Conservation (phyloP, 2,113 vertebrate species). For the Syngnathus typhle region DNA sequence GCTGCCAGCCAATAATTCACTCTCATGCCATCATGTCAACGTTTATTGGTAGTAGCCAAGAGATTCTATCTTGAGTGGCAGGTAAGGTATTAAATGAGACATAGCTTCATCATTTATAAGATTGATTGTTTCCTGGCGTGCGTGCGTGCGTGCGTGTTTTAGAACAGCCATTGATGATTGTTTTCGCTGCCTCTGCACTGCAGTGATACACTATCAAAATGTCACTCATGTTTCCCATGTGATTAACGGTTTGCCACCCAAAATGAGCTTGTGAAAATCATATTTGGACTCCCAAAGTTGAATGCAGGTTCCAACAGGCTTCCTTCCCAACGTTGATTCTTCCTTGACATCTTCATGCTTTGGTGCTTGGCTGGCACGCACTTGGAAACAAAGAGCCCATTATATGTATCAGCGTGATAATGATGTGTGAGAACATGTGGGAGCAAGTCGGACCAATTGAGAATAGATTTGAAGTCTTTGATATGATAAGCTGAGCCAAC, state of each 20-base stretch:
- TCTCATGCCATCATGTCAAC: conserved; percentile 25
- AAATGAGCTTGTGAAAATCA: conserved; percentile 14
- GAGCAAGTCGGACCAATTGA: not conserved
- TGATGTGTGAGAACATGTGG: conserved; percentile 4
- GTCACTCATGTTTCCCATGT: conserved; percentile 3
- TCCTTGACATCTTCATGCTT: conserved; percentile 39
- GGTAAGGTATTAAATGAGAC: conserved; percentile 23
- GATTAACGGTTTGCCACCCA: not conserved
- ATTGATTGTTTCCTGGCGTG: conserved; percentile 20
- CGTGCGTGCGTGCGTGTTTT: not conserved
- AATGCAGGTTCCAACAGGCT: conserved; percentile 41
- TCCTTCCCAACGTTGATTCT: conserved; percentile 42
- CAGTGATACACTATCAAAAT: not conserved
- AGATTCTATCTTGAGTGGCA: conserved; percentile 46
- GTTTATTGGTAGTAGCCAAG: conserved; percentile 18
- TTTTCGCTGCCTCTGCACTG: not conserved
- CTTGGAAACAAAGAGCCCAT: conserved; percentile 21
- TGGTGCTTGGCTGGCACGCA: conserved; percentile 30
- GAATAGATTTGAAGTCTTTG: not conserved
- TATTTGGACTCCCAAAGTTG: conserved; percentile 13
- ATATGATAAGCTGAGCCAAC: not conserved
- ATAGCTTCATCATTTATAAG: conserved; percentile 17
- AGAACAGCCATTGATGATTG: not conserved
- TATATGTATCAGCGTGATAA: conserved; percentile 15
- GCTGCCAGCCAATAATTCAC: conserved; percentile 34